phyloP scores from a whole-genome alignment of 2,888 invertebrate species.

The Agrotis exclamationis region DNA sequence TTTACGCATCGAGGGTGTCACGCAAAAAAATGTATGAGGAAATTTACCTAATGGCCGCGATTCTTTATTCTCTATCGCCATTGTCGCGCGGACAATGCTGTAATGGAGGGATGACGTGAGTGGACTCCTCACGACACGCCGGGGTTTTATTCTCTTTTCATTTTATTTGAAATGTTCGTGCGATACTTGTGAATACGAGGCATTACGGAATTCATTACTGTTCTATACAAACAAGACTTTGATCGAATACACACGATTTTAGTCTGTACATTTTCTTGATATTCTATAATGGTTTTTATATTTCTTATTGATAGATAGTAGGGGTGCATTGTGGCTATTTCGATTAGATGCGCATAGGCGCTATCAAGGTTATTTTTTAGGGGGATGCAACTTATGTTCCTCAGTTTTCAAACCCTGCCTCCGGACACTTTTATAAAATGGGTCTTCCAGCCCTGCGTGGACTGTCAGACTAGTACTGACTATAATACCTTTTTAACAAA shows the following conservation, averaged over 20 bases:
- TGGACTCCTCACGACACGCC: slow-evolving; percentile 76
- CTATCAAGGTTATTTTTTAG: too few species aligned
- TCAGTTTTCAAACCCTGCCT: too few species aligned
- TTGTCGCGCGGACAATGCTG: slow-evolving; percentile 89
- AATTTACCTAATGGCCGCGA: slow-evolving; percentile 91
- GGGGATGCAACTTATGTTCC: too few species aligned
- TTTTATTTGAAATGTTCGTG: slow-evolving; percentile 76
- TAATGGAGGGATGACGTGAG: slow-evolving; percentile 91
- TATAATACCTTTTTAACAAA: too few species aligned
- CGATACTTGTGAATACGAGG: slow-evolving; percentile 65
- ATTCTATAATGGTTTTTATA: neutral
- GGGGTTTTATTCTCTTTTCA: slow-evolving; percentile 76
- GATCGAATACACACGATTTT: slow-evolving; percentile 19
- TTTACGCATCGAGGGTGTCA: slow-evolving; percentile 87
- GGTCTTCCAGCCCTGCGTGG: too few species aligned
- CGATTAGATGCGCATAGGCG: too few species aligned
- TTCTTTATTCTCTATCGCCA: slow-evolving; percentile 89
- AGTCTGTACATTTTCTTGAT: neutral
- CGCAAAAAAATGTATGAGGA: slow-evolving; percentile 91
- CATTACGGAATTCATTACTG: slow-evolving; percentile 60
- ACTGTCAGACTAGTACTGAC: too few species aligned
- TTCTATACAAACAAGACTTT: slow-evolving; percentile 42
- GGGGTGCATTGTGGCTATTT: too few species aligned
- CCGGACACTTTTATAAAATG: too few species aligned
- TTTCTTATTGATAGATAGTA: too few species aligned